Evolutionary conservation across 2,888 invertebrate species (phyloP), one percentile per base, ranked within the genome.

Genomic region (Pristionchus entomophagus): DNA sequence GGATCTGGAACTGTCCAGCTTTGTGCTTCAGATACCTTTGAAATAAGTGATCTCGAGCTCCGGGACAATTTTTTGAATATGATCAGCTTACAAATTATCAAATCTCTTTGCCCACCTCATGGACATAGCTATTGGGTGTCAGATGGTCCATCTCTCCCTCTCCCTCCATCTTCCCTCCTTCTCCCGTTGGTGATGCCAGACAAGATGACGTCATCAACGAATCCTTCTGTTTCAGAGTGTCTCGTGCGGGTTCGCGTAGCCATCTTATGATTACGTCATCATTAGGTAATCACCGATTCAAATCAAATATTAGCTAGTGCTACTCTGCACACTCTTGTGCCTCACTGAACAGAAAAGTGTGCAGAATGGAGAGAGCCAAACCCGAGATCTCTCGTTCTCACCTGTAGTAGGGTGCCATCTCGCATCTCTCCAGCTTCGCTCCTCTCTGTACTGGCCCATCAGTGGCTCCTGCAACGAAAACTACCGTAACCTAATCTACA

Each of bases 361-460:
- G 10, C 65, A 29, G n/a, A 6, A 5, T 65, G 32, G n/a, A 45
- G 14, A 45, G 14, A 45, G 6, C 45, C 6, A 45, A 10, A 45
- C 22, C 41, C 41, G 2, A 4, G 8, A 22, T 22, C 22, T 0
- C 49, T 91, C 98, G 95, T 41, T 0, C 49, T 91, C 98, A 95
- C 59, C 99, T 96, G 94, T 97, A 99, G 95, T 97, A 99, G 6
- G 99, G 99, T 41, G 99, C 98, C 0, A 98, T 98, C 95, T 99
- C 98, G 0, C 97, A 98, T 88, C 99, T 95, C 94, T 99, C 98
- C 91, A 99, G 97, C 90, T 97, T 95, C 73, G 89, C 85, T 69
- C 89, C 89, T 38, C 82, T 19, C 26, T 38, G 82, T 32, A 78
- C n/a, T n/a, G n/a, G 62, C 2, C 73, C 73, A 17, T 73, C 73